Evolutionary conservation across 2,113 vertebrate genomes (phyloP), one percentile per base, ranked within the genome.

Genomic region (Misgurnus anguillicaudatus): DNA sequence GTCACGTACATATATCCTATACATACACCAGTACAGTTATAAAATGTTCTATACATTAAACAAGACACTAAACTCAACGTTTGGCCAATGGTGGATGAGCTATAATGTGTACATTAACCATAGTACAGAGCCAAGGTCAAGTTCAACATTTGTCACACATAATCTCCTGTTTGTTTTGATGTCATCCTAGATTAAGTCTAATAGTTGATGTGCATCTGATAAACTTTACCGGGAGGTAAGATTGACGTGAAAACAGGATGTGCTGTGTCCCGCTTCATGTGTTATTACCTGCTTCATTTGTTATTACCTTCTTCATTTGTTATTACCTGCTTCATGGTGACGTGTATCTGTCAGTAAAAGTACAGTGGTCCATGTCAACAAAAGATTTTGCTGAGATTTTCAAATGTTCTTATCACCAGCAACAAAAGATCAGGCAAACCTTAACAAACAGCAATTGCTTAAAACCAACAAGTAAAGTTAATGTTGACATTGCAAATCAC

Each of bases 41-140:
- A 78, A 41, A 38, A 78, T 11, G 31, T 19, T 13, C 55, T 21
- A 45, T 17, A 24, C 38, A 11, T 38, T 68, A 13, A 9, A 10
- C 13, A 16, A 16, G 4, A 55, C 9, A 17, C 17, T 58, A 7
- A 9, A 31, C 51, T 57, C 38, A 61, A 13, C 36, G 14, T 39
- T 11, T 16, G 19, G 21, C 47, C 45, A 14, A 0, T 68, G 4
- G 41, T 9, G 65, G 53, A 55, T 2, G 6, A n/a, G 68, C 48
- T 53, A 17, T 69, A 60, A 58, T 39, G 53, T 78, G 65, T 47
- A 19, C n/a, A 80, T 64, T 80, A 80, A 64, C 63, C 42, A 21
- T 51, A 47, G n/a, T 13, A 51, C 38, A 72, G 38, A 65, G 10
- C 3, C 19, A 71, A 51, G 75, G 75, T 78, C 80, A 78, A 9